Conservation (phyloP, 2,888 invertebrate species). For the Drosophila neutralis region DNA sequence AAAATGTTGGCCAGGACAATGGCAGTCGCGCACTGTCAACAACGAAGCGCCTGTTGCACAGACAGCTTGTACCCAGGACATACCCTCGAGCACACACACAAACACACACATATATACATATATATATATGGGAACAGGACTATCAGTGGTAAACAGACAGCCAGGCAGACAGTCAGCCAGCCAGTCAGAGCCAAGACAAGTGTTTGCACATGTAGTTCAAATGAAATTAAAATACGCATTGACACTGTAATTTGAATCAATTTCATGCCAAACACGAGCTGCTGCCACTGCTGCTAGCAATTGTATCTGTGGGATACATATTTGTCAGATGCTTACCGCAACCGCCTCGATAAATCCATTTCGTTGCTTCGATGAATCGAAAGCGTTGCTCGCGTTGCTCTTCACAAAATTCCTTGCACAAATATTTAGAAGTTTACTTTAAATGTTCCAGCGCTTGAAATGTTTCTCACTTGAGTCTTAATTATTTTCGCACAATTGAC, state of each 20-base stretch:
- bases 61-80: constrained; percentile 53
- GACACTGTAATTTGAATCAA: constrained; percentile 81
- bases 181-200: constrained; percentile 57
- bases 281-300: constrained; percentile 25
- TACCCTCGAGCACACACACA: constrained; percentile 18
- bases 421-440: constrained; percentile 38
- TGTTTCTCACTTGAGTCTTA: constrained; percentile 70
- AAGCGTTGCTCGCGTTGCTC: constrained; percentile 48
- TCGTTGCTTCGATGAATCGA: constrained; percentile 65
- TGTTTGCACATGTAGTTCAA: constrained; percentile 81
- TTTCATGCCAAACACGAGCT: constrained; percentile 61
- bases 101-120: not conserved
- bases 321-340: constrained; percentile 83
- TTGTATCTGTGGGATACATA: constrained; percentile 62
- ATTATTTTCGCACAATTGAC: constrained; percentile 61
- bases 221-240: constrained; percentile 81
- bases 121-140: constrained; percentile 51
- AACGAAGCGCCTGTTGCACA: constrained; percentile 69
- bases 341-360: constrained; percentile 85
- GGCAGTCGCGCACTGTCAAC: constrained; percentile 63
- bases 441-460: constrained; percentile 42
- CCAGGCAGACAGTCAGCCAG: constrained; percentile 22
- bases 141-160: constrained; percentile 31
- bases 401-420: constrained; percentile 36
- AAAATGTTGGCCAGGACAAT: constrained; percentile 76